Base-by-base conservation (phyloP, 92 coral and sea anemone species). In the Phenganax stokvisi region DNA sequence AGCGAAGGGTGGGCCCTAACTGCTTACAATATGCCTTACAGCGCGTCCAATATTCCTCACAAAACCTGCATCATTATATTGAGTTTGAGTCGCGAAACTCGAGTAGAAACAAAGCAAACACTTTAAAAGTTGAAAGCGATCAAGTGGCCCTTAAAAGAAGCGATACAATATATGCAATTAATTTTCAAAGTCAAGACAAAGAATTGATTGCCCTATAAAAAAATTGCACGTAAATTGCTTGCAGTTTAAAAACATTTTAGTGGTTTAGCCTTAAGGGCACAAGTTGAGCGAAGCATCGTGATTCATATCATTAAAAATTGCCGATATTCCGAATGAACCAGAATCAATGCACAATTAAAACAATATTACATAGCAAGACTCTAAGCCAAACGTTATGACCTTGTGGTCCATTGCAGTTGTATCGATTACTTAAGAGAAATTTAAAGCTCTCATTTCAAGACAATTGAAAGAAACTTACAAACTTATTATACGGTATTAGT, bases 201-300 rank as follows among this genome's bases (percentile, higher is more conserved):
- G 10, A 12, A 4, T 66, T 12, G 31, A 66, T 66, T 25, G 72
- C 72, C 0, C 72, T 51, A 27, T 30, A 30, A 29, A 25, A 66
- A 66, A 66, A 66, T 66, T 66, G 51, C 72, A 66, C 31, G 72
- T 27, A 15, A 66, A 66, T 66, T 66, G 20, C 47, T 10, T 5
- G 31, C 28, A 30, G 11, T 13, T 30, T 20, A 66, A 30, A 30
- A 51, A 16, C 31, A 66, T 51, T 27, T 27, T 37, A 37, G 51
- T 27, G 3, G 10, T 28, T 66, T 37, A 37, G 31, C 72, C 72
- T 30, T 66, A 13, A 25, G 51, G 72, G 72, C 67, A 13, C 25
- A 17, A 15, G 8, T 37, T 20, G 25, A 20, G 25, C 25, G 25
- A 20, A 20, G 25, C 25, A 20, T 20, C 25, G 25, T 5, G 47